Evolutionary conservation across 2,888 invertebrate species (phyloP).

Genomic region (Marasmarcha lunaedactyla): DNA sequence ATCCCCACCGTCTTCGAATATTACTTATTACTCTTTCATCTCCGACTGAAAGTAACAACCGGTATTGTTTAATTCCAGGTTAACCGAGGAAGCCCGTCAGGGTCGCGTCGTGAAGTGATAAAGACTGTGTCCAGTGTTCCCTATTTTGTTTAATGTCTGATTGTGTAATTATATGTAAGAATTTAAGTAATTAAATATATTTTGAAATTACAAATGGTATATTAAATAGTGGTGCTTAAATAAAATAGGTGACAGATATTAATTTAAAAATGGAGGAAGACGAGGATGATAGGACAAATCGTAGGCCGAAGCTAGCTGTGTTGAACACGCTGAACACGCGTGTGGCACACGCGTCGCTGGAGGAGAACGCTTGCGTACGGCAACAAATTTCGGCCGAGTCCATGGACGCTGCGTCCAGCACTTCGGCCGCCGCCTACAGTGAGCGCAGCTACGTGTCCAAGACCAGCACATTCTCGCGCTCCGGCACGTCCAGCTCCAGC

Average conservation of each 20-base stretch:
- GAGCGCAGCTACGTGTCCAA: slow-evolving; percentile 66
- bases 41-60: background rate
- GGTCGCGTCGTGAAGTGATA: slow-evolving; percentile 53
- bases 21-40: no score
- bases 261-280: slow-evolving; percentile 52
- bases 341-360: slow-evolving; percentile 47
- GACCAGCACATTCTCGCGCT: slow-evolving; percentile 63
- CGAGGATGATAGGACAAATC: slow-evolving; percentile 48
- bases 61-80: slow-evolving; percentile 50
- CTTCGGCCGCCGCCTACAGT: slow-evolving; percentile 55
- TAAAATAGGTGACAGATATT: slow-evolving; percentile 18
- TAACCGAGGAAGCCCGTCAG: slow-evolving; percentile 42
- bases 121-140: slow-evolving; percentile 69
- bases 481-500: slow-evolving; percentile 76
- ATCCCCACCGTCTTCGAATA: background rate
- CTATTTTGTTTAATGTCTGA: slow-evolving; percentile 32
- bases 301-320: slow-evolving; percentile 44
- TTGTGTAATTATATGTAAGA: slow-evolving; percentile 38
- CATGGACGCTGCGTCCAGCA: slow-evolving; percentile 64
- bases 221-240: slow-evolving; percentile 39
- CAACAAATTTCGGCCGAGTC: slow-evolving; percentile 71
- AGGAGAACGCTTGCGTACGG: slow-evolving; percentile 35
- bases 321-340: slow-evolving; percentile 45
- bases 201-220: slow-evolving; percentile 42
- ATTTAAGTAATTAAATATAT: slow-evolving; percentile 43